Evolutionary conservation across 2,113 vertebrate genomes (phyloP).

Genomic region (Halcyon malimbica): DNA sequence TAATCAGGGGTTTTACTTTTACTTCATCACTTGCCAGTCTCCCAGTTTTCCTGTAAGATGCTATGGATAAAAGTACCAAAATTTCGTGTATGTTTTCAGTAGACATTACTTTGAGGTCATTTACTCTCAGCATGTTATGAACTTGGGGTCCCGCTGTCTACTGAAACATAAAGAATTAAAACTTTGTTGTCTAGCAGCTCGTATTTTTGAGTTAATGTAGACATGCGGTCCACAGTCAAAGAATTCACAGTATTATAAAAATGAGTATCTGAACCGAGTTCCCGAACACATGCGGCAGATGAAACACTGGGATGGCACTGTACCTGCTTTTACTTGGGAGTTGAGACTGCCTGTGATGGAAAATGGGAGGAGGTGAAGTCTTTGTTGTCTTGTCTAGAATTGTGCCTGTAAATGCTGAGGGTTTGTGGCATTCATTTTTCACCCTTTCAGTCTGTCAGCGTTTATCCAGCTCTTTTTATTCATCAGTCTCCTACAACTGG

Average conservation of each 20-base stretch:
- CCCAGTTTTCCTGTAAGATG: background rate
- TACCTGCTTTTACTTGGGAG: background rate
- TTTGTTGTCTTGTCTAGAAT: background rate
- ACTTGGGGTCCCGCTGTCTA: background rate
- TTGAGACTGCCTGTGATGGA: background rate
- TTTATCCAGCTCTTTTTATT: background rate
- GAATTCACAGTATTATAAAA: background rate
- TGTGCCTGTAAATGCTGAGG: background rate
- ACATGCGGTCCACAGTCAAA: background rate
- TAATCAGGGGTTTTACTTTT: background rate
- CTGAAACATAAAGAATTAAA: background rate
- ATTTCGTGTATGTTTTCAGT: background rate
- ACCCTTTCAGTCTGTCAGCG: background rate
- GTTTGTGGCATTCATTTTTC: background rate
- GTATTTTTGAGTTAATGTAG: background rate
- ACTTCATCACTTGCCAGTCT: background rate
- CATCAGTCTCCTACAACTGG: background rate
- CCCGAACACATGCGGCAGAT: accelerated
- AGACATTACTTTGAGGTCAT: background rate
- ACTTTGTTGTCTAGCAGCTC: background rate
- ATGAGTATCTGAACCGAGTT: background rate
- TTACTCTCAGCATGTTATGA: background rate
- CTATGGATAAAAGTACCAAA: background rate
- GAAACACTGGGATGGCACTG: background rate
- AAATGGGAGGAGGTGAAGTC: background rate